These are phyloP conservation scores for Zapornia atra DNA, from an alignment of 2,113 vertebrate species.

Conservation along the genomic window DNA sequence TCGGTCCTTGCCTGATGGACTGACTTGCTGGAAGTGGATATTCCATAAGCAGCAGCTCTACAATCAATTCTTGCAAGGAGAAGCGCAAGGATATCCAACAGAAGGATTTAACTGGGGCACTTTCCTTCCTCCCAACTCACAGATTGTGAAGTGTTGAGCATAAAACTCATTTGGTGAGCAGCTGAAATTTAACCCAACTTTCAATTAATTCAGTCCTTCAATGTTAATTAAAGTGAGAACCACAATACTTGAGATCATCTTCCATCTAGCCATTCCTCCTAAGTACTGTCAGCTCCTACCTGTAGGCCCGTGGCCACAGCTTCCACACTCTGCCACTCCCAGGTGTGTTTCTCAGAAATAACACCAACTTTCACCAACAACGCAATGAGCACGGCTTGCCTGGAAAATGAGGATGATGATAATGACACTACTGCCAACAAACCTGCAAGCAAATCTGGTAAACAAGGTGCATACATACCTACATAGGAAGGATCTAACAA, in stretches of 20 bases:
- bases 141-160: not conserved
- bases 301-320: slow-evolving; percentile 95
- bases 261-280: not conserved
- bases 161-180: not conserved
- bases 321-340: slow-evolving; percentile 96
- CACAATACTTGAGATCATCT: not conserved
- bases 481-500: not conserved
- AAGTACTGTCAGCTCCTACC: slow-evolving; percentile 69
- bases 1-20: not conserved
- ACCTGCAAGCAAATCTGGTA: not conserved
- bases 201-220: not conserved
- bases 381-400: slow-evolving; percentile 96
- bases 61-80: not conserved
- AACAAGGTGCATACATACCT: not conserved
- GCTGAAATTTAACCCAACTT: not conserved
- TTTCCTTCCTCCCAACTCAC: not conserved
- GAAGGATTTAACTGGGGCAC: not conserved
- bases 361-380: slow-evolving; percentile 93
- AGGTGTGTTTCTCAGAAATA: slow-evolving; percentile 89
- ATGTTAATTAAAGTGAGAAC: not conserved
- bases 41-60: not conserved
- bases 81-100: not conserved
- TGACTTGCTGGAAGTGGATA: not conserved
- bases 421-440: not conserved
- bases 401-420: slow-evolving; percentile 48